A percentile compares a stretch with the other conserved stretches of the same genome.
phyloP scores from a whole-genome alignment of 2,113 vertebrate genomes.

The Periophthalmodon schlosseri region DNA sequence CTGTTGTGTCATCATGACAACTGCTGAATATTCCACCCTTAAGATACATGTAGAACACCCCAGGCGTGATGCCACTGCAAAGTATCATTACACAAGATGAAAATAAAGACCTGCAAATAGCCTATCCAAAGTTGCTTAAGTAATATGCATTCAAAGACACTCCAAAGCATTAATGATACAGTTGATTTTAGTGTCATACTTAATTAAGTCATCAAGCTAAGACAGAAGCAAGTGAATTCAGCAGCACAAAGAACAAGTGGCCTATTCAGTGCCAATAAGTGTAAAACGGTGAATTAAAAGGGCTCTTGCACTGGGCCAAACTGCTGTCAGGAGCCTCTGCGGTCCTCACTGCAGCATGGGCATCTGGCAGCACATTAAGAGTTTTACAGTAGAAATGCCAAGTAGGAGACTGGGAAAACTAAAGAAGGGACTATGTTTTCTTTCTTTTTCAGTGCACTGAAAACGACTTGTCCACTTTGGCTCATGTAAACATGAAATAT shows the following conservation, averaged over 20 bases:
- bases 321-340: conserved; percentile 12
- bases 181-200: background rate
- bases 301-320: conserved; percentile 7
- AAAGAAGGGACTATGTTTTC: background rate
- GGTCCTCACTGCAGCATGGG: conserved; percentile 6
- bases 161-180: background rate
- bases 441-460: background rate
- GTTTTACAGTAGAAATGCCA: background rate
- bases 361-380: conserved; percentile 33
- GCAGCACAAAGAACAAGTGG: background rate
- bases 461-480: background rate
- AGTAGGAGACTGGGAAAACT: conserved; percentile 1
- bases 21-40: too few species aligned
- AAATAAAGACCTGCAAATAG: too few species aligned
- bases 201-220: background rate
- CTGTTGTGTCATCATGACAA: too few species aligned
- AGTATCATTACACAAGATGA: too few species aligned
- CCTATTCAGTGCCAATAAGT: background rate
- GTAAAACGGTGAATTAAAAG: background rate
- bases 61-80: too few species aligned
- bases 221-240: background rate
- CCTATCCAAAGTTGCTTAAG: too few species aligned
- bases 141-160: too few species aligned
- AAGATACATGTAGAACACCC: too few species aligned
- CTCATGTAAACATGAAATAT: background rate